These are phyloP conservation scores for Nyleta sp. DNA, from an alignment of 2,888 invertebrate genomes.

Conservation along the genomic window DNA sequence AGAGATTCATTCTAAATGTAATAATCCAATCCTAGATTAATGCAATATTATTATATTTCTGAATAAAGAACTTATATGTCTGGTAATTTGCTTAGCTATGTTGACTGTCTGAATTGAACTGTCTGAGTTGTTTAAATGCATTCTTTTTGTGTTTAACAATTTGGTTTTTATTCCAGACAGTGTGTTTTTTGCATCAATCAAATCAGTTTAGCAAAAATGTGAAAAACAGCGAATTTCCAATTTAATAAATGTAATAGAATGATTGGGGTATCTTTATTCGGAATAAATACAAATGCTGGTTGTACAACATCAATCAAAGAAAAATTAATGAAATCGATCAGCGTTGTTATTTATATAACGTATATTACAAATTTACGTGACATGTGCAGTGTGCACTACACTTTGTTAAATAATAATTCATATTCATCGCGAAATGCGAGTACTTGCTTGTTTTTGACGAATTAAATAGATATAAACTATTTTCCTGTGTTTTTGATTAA, in stretches of 20 bases:
- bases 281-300: too few species aligned
- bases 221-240: too few species aligned
- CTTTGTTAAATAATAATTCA: slow-evolving; percentile 20
- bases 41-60: neutral
- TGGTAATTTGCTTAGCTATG: too few species aligned
- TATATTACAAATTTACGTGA: slow-evolving; percentile 9
- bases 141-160: too few species aligned
- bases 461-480: slow-evolving; percentile 1
- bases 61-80: too few species aligned
- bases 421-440: neutral
- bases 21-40: neutral
- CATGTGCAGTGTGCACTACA: neutral
- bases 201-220: too few species aligned
- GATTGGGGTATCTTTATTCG: neutral
- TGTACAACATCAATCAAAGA: slow-evolving; percentile 1
- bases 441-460: neutral
- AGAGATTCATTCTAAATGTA: neutral
- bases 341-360: neutral
- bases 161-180: too few species aligned
- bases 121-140: too few species aligned
- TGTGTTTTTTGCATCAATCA: too few species aligned
- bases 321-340: slow-evolving; percentile 8
- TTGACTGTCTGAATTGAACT: too few species aligned
- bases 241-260: neutral
- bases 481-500: neutral